Base-by-base conservation (phyloP, 2,113 vertebrate genomes). In the Collichthys lucidus region DNA sequence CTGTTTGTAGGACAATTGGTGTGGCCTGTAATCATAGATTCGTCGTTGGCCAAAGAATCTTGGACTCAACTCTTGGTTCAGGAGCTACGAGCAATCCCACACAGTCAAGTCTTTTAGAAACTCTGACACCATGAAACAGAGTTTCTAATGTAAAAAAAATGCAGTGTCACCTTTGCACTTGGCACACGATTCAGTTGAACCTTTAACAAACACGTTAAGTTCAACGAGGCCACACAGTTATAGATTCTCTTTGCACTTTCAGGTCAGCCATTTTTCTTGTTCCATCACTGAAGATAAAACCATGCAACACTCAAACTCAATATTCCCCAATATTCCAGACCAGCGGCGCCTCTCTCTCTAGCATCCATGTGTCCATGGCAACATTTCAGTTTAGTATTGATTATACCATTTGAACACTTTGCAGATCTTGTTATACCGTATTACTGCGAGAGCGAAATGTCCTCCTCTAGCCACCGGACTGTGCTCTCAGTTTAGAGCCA, bases 391-490 rank as follows among this genome's bases (percentile, higher is more conserved):
- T 90, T 84, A 73, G 64, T 90, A 93, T 93, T 92, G 90, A 93
- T 94, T 91, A 90, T 85, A 68, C 83, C 85, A 93, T 94, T 86
- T 73, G 50, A 88, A 87, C 89, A 89, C 89, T 92, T 91, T 92
- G 85, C 88, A 88, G 86, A 92, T 93, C 85, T 89, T 90, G 88
- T 92, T 92, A 92, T 79, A 77, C 57, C 77, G 84, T 89, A 91
- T 92, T 92, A 91, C 79, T 69, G 72, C 73, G 74, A 5, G 64
- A 85, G 80, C 69, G 64, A 81, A 86, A 91, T 88, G 89, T 88
- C 80, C 84, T 80, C 74, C 86, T 81, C 46, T 85, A 74, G 74
- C 83, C 74, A 62, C 69, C 26, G 86, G 84, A 82, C 88, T 75
- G 83, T 26, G 80, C 79, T 86, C 74, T 85, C 4, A 11, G 71